phyloP scores from a whole-genome alignment of 2,888 invertebrate genomes.

The Petrophora chlorosata region DNA sequence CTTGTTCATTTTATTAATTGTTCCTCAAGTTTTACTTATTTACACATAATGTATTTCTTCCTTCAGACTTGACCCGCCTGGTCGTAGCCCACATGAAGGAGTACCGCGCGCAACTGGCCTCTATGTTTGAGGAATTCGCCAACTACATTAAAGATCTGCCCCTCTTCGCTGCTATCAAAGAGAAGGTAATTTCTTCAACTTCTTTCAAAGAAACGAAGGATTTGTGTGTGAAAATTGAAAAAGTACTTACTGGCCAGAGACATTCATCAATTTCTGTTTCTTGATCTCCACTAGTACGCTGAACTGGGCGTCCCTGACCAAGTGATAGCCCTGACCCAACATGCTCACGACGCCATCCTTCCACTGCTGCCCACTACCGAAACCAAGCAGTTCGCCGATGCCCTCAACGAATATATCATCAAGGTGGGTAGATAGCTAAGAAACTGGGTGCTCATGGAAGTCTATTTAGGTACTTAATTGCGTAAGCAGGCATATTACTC shows the following conservation, averaged over 20 bases:
- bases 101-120: slow-evolving; percentile 57
- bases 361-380: slow-evolving; percentile 86
- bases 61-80: slow-evolving; percentile 71
- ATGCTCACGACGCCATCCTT: slow-evolving; percentile 80
- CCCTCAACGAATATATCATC: slow-evolving; percentile 84
- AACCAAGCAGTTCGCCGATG: slow-evolving; percentile 83
- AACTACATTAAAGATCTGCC: slow-evolving; percentile 72
- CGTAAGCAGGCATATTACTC: too few relatives aligned
- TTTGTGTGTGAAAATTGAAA: too few relatives aligned
- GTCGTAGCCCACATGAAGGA: slow-evolving; percentile 71
- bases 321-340: slow-evolving; percentile 78
- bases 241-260: too few relatives aligned
- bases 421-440: too few relatives aligned
- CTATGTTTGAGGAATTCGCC: slow-evolving; percentile 58
- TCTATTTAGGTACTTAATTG: too few relatives aligned
- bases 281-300: slow-evolving; percentile 56
- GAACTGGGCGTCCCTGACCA: slow-evolving; percentile 84
- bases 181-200: slow-evolving; percentile 63
- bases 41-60: too few relatives aligned
- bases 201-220: too few relatives aligned
- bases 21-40: too few relatives aligned
- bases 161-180: slow-evolving; percentile 59
- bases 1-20: too few relatives aligned
- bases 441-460: too few relatives aligned
- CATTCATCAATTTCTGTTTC: too few relatives aligned